These are phyloP conservation scores for Odontamblyopus lacepedii DNA, from an alignment of 2,797 vertebrate genomes.

Conservation along the genomic window DNA sequence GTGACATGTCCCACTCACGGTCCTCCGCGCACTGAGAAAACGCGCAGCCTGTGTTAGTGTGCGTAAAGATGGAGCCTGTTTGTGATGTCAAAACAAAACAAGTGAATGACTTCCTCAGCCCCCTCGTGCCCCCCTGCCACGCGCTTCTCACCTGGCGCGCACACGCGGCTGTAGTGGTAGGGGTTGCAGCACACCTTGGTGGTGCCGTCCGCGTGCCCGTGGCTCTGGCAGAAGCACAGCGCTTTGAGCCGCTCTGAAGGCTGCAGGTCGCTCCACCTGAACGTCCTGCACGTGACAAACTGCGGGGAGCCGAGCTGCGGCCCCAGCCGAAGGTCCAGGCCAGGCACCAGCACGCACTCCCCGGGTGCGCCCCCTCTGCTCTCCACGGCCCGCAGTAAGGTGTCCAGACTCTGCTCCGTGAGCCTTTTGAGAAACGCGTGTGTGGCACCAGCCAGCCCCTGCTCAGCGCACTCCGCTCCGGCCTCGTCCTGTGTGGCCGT, in stretches of 20 bases:
- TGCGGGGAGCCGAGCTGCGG: conserved; percentile 83
- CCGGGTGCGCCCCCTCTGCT: conserved; percentile 86
- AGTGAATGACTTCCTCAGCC: background rate
- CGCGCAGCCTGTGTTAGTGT: background rate
- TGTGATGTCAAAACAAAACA: background rate
- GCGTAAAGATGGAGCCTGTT: too few relatives aligned
- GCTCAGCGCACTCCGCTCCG: conserved; percentile 69
- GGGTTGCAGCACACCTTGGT: conserved; percentile 93
- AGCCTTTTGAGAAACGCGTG: conserved; percentile 89
- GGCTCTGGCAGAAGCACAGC: conserved; percentile 88
- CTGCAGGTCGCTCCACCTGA: conserved; percentile 94
- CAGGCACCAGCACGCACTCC: conserved; percentile 83
- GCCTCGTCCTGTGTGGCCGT: conserved; percentile 62
- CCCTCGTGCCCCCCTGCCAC: too few relatives aligned
- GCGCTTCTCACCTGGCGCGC: conserved; percentile 88
- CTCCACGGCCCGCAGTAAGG: conserved; percentile 90
- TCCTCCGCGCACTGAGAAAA: too few relatives aligned
- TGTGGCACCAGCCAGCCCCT: conserved; percentile 83
- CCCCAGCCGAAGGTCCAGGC: conserved; percentile 80
- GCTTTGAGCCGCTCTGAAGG: conserved; percentile 86
- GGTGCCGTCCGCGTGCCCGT: conserved; percentile 75
- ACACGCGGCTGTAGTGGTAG: conserved; percentile 94
- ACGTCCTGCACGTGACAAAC: conserved; percentile 87
- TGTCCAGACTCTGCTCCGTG: conserved; percentile 88
- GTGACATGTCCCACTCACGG: too few relatives aligned